Percentiles rank a stretch among this genome's conserved stretches.
phyloP scores from a whole-genome alignment of 2,113 vertebrate genomes.

The Pangasianodon gigas region DNA sequence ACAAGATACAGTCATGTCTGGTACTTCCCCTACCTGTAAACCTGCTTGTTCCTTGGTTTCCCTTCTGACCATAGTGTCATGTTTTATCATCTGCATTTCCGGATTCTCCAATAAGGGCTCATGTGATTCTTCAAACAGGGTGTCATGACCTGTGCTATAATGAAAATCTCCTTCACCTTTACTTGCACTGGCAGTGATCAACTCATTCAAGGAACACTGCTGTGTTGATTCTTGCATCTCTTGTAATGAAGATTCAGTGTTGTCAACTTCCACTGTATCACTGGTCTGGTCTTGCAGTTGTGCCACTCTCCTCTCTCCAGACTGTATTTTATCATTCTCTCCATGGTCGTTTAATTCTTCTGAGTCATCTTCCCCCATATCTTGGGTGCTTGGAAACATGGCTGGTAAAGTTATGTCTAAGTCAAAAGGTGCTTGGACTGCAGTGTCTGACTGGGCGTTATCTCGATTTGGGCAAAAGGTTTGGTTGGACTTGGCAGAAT shows the following conservation, averaged over 20 bases:
- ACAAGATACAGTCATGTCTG: constrained; percentile 34
- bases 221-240: constrained; percentile 9
- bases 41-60: constrained; percentile 29
- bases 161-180: constrained; percentile 8
- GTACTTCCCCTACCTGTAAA: constrained; percentile 45
- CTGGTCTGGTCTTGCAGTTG: constrained; percentile 14
- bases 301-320: not conserved
- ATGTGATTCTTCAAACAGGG: not conserved
- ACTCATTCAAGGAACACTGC: not conserved
- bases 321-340: not conserved
- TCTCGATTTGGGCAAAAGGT: constrained; percentile 13
- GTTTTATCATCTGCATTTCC: constrained; percentile 25
- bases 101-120: not conserved
- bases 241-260: not conserved
- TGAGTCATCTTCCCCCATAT: not conserved
- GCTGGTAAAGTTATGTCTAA: not conserved
- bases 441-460: constrained; percentile 2
- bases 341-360: not conserved
- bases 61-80: constrained; percentile 4
- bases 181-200: not conserved
- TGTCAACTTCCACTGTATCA: not conserved
- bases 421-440: constrained; percentile 30
- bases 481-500: constrained; percentile 1
- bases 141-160: not conserved
- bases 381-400: not conserved